A percentile compares a stretch with the other conserved stretches of the same genome.
Conservation (phyloP, 64 coral and sea anemone species). For the Montipora efflorescens region DNA sequence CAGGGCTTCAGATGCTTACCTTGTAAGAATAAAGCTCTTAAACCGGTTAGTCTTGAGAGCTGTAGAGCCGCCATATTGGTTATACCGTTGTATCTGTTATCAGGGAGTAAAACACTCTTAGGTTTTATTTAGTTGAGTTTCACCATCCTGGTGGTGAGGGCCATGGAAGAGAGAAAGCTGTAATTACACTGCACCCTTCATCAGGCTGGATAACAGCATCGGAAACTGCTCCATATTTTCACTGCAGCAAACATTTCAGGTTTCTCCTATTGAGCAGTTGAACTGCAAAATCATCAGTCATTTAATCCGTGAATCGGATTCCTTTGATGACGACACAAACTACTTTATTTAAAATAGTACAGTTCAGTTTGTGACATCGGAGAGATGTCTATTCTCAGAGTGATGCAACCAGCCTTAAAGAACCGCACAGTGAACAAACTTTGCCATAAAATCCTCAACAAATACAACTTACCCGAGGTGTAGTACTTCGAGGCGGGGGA, state of each 20-base stretch:
- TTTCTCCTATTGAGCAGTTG: no score
- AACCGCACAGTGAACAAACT: background rate
- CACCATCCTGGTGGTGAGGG: background rate
- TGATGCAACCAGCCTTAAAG: background rate
- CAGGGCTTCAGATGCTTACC: constrained; percentile 39
- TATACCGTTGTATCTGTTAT: constrained; percentile 93
- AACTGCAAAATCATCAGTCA: no score
- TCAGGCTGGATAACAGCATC: no score
- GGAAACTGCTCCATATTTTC: no score
- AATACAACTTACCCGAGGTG: constrained; percentile 83
- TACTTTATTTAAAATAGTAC: no score
- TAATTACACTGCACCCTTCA: no score
- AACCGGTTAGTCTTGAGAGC: constrained; percentile 83
- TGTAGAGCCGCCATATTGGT: constrained; percentile 79
- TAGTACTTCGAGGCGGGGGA: constrained; percentile 91
- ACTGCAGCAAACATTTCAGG: no score
- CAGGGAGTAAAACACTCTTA: background rate
- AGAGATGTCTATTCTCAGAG: background rate
- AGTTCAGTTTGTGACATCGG: no score
- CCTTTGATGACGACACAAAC: no score
- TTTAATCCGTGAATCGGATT: no score
- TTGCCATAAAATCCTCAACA: no score
- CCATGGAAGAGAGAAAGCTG: no score
- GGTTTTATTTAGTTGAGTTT: background rate
- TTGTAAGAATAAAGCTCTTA: constrained; percentile 96